Evolutionary conservation across 2,797 vertebrate species (phyloP).

Genomic region (Neosilurus hyrtlii): DNA sequence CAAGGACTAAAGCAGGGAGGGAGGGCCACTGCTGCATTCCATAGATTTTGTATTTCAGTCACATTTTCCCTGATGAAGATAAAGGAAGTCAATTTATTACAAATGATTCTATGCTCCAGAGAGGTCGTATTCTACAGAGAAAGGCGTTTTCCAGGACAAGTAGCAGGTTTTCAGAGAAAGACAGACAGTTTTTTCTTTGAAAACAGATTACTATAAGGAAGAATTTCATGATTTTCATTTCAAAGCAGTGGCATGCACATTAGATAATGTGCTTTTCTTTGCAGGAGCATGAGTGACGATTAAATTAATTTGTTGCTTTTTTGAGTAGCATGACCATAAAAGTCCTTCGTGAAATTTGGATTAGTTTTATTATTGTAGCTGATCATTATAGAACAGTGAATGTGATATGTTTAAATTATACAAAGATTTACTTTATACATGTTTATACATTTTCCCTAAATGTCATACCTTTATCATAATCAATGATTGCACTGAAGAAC

Average conservation of each 20-base stretch:
- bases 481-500: background rate
- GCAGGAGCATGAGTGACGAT: slow-evolving; percentile 5
- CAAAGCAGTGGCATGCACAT: slow-evolving; percentile 35
- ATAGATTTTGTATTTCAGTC: slow-evolving; percentile 46
- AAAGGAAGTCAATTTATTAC: slow-evolving; percentile 46
- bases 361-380: background rate
- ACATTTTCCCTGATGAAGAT: slow-evolving; percentile 47
- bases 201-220: slow-evolving; percentile 26
- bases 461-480: background rate
- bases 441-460: no score
- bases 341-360: background rate
- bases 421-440: no score
- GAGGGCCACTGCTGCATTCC: slow-evolving; percentile 30
- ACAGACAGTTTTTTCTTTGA: slow-evolving; percentile 31
- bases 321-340: background rate
- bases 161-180: slow-evolving; percentile 35
- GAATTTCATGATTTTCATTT: slow-evolving; percentile 37
- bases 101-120: slow-evolving; percentile 40
- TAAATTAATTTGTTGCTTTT: slow-evolving; percentile 1
- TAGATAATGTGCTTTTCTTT: slow-evolving; percentile 4
- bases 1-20: slow-evolving; percentile 19
- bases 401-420: background rate
- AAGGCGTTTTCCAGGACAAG: slow-evolving; percentile 39
- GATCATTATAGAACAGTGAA: background rate
- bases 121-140: slow-evolving; percentile 33